Base-by-base conservation (phyloP, 2,888 invertebrate genomes). In the Ophion slaviceki region DNA sequence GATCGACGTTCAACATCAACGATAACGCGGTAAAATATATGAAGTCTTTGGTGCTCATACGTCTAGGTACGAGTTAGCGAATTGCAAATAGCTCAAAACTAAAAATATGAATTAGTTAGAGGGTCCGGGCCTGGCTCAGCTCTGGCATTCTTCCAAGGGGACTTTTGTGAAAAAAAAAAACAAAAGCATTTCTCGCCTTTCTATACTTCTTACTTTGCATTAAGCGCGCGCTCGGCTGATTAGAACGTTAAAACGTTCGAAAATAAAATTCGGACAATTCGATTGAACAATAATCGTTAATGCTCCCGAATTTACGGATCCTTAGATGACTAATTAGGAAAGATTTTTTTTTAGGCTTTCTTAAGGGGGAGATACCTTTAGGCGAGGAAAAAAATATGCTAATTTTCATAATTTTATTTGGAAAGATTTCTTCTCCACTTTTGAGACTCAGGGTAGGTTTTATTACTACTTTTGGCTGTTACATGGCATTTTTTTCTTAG, bases 21-120 rank as follows among this genome's bases (percentile, higher is more conserved):
- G 47, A 45, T 24, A 62, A 53, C 45, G 72, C 32, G 36, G 28
- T 40, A 24, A 20, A 64, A 68, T 53, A 59, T 28, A 53, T 76
- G 24, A 82, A 70, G 53, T 11, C 47, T 53, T 66, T 70, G 32
- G 28, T 57, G 79, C 82, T 77, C 36, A 83, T 24, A 82, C 53
- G 40, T 75, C 36, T 7, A 61, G 5, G 28, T 28, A 20, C n/a
- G 45, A 32, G 32, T 32, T 68, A 14, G 53, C 28, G 28, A 57
- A 87, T 89, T 83, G 86, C 80, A 86, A 88, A 88, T 88, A 88
- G 88, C 85, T 79, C 67, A 77, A 86, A 86, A 87, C 91, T 91
- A 91, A 91, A 91, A 91, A 91, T 91, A 91, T 90, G 87, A 88
- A 86, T 88, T 80, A 84, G 87, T 87, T 36, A 86, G 61, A 77